Evolutionary conservation across 2,113 vertebrate genomes (phyloP).

Genomic region (Anolis carolinensis): DNA sequence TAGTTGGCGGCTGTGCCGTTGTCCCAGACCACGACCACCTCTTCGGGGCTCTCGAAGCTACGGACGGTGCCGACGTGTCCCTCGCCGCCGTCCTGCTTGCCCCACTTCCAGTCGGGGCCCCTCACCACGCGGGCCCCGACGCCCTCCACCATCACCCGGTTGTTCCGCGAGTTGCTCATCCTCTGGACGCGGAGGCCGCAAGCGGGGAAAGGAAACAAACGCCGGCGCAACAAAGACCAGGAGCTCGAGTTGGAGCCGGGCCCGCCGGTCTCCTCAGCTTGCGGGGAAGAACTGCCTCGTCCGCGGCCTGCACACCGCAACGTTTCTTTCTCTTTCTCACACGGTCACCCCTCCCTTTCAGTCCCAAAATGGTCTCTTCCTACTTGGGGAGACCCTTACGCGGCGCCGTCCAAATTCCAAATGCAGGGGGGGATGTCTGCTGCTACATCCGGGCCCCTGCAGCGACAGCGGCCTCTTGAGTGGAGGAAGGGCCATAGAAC

Average conservation of each 20-base stretch:
- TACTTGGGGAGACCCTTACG: not conserved
- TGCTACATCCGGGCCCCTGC: conserved; percentile 57
- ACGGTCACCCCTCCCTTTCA: too few species aligned
- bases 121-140: conserved; percentile 94
- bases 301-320: conserved; percentile 21
- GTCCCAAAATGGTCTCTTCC: not conserved
- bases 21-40: conserved; percentile 98
- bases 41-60: conserved; percentile 98
- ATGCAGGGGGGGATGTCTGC: conserved; percentile 7
- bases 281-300: not conserved
- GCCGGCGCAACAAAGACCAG: conserved; percentile 6
- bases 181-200: conserved; percentile 39
- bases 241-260: conserved; percentile 29
- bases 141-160: conserved; percentile 98
- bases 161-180: conserved; percentile 97
- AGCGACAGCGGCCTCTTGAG: not conserved
- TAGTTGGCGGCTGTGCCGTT: conserved; percentile 98
- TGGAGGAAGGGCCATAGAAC: not conserved
- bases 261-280: not conserved
- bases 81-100: conserved; percentile 98
- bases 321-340: not conserved
- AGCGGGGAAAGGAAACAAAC: not conserved
- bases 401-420: not conserved
- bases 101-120: conserved; percentile 99
- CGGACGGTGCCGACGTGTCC: conserved; percentile 97